Conservation (phyloP, 1,140 invertebrate species). For the Drosophila miranda region DNA sequence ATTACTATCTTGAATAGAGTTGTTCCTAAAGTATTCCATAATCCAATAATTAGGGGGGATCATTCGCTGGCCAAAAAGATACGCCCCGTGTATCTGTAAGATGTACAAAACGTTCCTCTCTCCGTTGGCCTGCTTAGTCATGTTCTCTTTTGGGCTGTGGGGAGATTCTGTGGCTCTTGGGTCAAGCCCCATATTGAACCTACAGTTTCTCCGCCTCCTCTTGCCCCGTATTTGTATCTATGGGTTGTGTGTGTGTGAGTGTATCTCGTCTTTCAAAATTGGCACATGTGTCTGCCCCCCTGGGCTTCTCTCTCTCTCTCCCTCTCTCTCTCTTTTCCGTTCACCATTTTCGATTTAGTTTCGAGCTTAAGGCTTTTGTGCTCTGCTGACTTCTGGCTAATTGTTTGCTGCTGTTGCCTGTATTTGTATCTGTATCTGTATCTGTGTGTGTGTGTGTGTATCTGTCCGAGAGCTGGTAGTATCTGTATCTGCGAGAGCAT, state of each 20-base stretch:
- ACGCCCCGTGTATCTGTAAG: no score
- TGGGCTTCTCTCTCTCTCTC: slow-evolving; percentile 2
- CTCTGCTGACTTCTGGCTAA: slow-evolving; percentile 63
- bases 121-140: slow-evolving; percentile 20
- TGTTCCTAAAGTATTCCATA: no score
- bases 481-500: slow-evolving; percentile 40
- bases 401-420: slow-evolving; percentile 54
- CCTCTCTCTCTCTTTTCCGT: slow-evolving; percentile 2
- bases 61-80: no score
- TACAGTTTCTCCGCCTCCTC: slow-evolving; percentile 1
- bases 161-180: slow-evolving; percentile 8
- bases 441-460: slow-evolving; percentile 27
- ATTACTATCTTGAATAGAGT: no score
- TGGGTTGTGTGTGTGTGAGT: slow-evolving; percentile 11
- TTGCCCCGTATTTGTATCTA: slow-evolving; percentile 8
- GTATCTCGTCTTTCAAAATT: slow-evolving; percentile 64
- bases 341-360: slow-evolving; percentile 43
- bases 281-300: slow-evolving; percentile 28
- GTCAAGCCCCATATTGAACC: slow-evolving; percentile 31
- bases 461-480: slow-evolving; percentile 17
- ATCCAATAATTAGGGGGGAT: no score
- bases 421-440: not conserved
- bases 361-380: slow-evolving; percentile 51
- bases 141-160: slow-evolving; percentile 15
- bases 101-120: not conserved